Evolutionary conservation across 1,140 invertebrate genomes (phyloP), one percentile per base, ranked within the genome.

Genomic region (Venturia canescens): DNA sequence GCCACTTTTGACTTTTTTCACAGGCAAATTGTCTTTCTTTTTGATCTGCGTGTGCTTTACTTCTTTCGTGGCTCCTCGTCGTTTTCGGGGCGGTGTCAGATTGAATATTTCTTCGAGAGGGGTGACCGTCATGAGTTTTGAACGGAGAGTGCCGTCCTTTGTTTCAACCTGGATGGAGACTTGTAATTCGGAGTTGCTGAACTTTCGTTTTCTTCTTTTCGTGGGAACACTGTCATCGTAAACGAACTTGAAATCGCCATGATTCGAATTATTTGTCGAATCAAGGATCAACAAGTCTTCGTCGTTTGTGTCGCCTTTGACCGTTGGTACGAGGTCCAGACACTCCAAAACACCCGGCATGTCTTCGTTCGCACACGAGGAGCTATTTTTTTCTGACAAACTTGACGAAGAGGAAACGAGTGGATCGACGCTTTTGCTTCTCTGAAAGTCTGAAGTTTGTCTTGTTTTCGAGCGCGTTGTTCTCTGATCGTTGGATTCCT

Each of bases 311-410:
- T 88, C 88, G 34, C 57, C 87, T 57, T 91, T 92, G 23, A 84
- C 87, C 0, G 90, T 80, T 0, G 91, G 91, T 6, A 91, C 88
- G 1, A 92, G 78, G 38, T 91, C 81, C 9, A 92, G 79, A 76
- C 87, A 89, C 34, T 91, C 88, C 0, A 92, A 83, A 53, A 92
- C 89, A 6, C 80, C 83, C 0, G 88, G 87, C 4, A 91, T 82
- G 53, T 86, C 78, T 50, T 88, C 78, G 18, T 84, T 87, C 1
- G 77, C 7, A 3, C 5, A 50, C 0, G 69, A 26, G 1, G 67
- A 0, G 53, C 72, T 76, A 60, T 79, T 75, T 75, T n/a, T 21
- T 53, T 53, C 50, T 69, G 34, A 38, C n/a, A 31, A 53, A 50
- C 15, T 80, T 4, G 26, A 31, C 27, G 16, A 50, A 74, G 60